These are phyloP conservation scores for Cyclina sinensis DNA, from an alignment of 1,140 invertebrate genomes.

Conservation along the genomic window DNA sequence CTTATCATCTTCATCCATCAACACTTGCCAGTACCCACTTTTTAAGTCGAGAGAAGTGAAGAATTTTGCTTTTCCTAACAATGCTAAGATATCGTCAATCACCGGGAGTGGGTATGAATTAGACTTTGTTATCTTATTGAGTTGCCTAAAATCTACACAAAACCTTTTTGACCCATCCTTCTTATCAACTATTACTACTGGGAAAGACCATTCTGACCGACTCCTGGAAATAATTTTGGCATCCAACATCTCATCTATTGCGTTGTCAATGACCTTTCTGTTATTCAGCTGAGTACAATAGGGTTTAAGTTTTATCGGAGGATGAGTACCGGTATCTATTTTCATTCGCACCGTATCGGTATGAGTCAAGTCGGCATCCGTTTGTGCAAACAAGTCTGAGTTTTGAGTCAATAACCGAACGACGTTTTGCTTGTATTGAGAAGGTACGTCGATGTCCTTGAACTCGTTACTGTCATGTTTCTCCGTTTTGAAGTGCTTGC, in stretches of 20 bases:
- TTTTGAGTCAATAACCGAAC: background rate
- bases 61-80: constrained; percentile 62
- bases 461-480: background rate
- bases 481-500: background rate
- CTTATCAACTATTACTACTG: constrained; percentile 33
- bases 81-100: constrained; percentile 77
- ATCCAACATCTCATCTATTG: constrained; percentile 65
- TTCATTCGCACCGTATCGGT: constrained; percentile 43
- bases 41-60: constrained; percentile 68
- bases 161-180: constrained; percentile 14
- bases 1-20: constrained; percentile 49
- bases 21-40: constrained; percentile 55
- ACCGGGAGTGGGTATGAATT: constrained; percentile 75
- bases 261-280: constrained; percentile 44
- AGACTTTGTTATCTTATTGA: constrained; percentile 24
- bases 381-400: background rate
- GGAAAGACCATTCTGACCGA: background rate
- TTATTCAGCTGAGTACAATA: constrained; percentile 68
- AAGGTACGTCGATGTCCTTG: background rate
- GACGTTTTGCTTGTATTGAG: background rate
- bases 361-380: constrained; percentile 7
- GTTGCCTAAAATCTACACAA: constrained; percentile 31
- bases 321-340: constrained; percentile 60
- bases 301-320: constrained; percentile 63
- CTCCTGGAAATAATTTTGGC: constrained; percentile 65